Conservation (phyloP, 2,888 invertebrate species). For the Phortica magna region DNA sequence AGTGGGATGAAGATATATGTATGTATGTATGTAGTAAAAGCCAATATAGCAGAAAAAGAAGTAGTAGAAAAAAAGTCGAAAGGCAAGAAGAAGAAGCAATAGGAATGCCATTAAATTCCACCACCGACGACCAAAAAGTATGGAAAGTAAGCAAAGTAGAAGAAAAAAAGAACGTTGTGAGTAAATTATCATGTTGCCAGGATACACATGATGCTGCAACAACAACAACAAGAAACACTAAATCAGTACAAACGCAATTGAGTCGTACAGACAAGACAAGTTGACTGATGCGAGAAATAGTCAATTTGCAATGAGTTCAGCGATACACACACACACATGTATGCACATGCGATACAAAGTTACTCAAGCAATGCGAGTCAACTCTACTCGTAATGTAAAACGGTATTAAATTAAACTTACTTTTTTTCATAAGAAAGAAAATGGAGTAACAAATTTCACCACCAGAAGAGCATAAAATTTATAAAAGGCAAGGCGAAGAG, state of each 20-base stretch:
- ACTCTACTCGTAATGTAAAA: too few relatives aligned
- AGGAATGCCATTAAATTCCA: not conserved
- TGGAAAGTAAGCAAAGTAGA: not conserved
- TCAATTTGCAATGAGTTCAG: too few relatives aligned
- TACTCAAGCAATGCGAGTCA: too few relatives aligned
- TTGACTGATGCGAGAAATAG: not conserved
- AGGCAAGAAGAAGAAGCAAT: too few relatives aligned
- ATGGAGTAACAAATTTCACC: too few relatives aligned
- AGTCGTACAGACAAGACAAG: not conserved
- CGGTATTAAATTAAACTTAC: too few relatives aligned
- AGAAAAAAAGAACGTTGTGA: not conserved
- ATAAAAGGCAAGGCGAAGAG: too few relatives aligned
- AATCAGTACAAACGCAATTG: not conserved
- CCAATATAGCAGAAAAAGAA: too few relatives aligned
- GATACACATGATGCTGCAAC: slow-evolving; percentile 3
- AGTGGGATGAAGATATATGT: not conserved
- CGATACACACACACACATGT: slow-evolving; percentile 38
- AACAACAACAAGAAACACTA: not conserved
- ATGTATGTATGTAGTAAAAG: too few relatives aligned
- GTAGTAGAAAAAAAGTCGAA: not conserved
- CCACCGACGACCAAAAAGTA: not conserved
- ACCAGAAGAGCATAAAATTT: too few relatives aligned
- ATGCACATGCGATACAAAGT: slow-evolving; percentile 37
- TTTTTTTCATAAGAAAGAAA: too few relatives aligned
- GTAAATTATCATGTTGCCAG: slow-evolving; percentile 11